Evolutionary conservation across 2,888 invertebrate genomes (phyloP).

Genomic region (Heliconius sara): DNA sequence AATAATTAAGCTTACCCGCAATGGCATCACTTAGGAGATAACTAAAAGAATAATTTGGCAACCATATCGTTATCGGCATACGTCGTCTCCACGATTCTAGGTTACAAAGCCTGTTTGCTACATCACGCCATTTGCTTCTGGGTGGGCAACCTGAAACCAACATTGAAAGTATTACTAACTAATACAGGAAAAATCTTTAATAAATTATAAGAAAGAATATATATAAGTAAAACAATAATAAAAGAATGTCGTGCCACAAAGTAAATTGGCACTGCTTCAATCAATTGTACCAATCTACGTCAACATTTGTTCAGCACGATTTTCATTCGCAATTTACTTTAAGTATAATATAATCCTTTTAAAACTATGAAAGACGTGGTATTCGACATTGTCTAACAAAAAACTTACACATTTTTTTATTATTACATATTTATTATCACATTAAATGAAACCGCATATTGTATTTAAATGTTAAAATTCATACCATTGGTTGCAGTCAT

Average conservation of each 20-base stretch:
- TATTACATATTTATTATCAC: background rate
- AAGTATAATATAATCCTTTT: too few species aligned
- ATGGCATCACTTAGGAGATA: constrained; percentile 89
- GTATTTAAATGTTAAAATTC: background rate
- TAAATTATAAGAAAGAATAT: background rate
- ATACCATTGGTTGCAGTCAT: constrained; percentile 51
- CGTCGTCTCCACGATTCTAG: constrained; percentile 76
- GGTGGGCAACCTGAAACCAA: constrained; percentile 55
- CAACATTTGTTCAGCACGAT: background rate
- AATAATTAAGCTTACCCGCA: constrained; percentile 85
- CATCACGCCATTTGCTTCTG: constrained; percentile 55
- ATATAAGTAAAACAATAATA: background rate
- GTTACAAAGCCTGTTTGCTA: constrained; percentile 71
- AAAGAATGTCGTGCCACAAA: background rate
- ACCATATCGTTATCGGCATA: constrained; percentile 89
- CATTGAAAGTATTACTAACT: background rate
- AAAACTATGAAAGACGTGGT: too few species aligned
- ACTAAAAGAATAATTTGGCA: constrained; percentile 87
- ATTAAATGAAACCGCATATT: background rate
- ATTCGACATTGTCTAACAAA: too few species aligned
- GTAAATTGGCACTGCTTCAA: constrained; percentile 10
- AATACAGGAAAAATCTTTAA: background rate
- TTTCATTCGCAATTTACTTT: background rate
- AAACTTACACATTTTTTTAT: too few species aligned
- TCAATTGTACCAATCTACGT: constrained; percentile 9